These are phyloP conservation scores for Sthenelais limicola DNA, from an alignment of 2,888 invertebrate species.

Conservation along the genomic window DNA sequence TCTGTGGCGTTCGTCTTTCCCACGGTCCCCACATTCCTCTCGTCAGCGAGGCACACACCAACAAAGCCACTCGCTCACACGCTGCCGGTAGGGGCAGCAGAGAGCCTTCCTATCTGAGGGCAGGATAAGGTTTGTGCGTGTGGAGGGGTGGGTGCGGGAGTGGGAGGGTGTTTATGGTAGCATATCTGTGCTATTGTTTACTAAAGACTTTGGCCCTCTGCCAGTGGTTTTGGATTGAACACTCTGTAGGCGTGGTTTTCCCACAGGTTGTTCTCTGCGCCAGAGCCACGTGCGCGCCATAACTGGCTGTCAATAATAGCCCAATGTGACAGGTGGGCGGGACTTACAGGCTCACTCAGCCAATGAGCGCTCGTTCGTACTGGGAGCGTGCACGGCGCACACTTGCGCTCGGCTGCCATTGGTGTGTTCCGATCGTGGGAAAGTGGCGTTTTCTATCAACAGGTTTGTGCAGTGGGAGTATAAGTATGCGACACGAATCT, in stretches of 20 bases:
- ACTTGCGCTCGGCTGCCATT: conserved; percentile 17
- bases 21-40: conserved; percentile 26
- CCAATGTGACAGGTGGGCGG: background rate
- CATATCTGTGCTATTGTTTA: conserved; percentile 32
- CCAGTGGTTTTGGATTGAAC: conserved; percentile 12
- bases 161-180: conserved; percentile 27
- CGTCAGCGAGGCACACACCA: background rate
- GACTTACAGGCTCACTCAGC: background rate
- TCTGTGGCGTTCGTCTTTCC: conserved; percentile 11
- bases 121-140: no score
- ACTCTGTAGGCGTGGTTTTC: conserved; percentile 5
- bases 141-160: no score
- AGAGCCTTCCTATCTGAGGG: no score
- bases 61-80: conserved; percentile 20
- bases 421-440: conserved; percentile 4
- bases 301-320: background rate
- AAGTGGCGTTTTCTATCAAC: conserved; percentile 22
- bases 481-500: background rate
- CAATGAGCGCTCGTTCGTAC: background rate
- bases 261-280: background rate
- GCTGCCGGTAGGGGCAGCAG: conserved; percentile 2
- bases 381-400: background rate
- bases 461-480: conserved; percentile 2
- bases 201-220: conserved; percentile 26
- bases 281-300: conserved; percentile 4